Conservation (phyloP, 2,888 invertebrate genomes). For the Cheilosia grossa region DNA sequence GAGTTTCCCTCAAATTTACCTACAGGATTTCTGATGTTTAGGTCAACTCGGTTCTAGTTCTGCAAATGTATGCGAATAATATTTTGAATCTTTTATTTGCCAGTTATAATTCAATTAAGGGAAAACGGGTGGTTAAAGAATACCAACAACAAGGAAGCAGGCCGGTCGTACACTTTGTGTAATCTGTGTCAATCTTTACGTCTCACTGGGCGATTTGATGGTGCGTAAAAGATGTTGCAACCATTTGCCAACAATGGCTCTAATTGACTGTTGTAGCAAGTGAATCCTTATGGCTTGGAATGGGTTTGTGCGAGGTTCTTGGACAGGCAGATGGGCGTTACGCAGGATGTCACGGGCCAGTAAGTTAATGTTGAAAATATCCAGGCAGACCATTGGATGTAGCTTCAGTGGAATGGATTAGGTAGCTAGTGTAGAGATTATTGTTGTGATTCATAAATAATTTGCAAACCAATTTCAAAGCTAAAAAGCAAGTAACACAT, state of each 20-base stretch:
- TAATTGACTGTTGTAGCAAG: conserved; percentile 44
- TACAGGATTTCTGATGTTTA: conserved; percentile 54
- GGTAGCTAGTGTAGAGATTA: too few relatives aligned
- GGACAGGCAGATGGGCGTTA: too few relatives aligned
- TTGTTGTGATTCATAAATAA: too few relatives aligned
- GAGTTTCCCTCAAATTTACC: conserved; percentile 29
- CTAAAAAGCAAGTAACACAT: too few relatives aligned
- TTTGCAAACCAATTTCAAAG: too few relatives aligned
- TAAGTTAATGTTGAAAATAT: too few relatives aligned
- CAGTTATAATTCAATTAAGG: conserved; percentile 14
- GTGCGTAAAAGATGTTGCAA: conserved; percentile 55
- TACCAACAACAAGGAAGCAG: conserved; percentile 20
- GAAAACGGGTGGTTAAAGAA: conserved; percentile 3
- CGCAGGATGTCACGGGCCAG: too few relatives aligned
- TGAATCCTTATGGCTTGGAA: background rate
- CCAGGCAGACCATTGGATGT: too few relatives aligned
- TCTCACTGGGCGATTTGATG: conserved; percentile 53
- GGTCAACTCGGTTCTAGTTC: conserved; percentile 37
- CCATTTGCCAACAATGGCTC: conserved; percentile 33
- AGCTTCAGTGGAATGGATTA: too few relatives aligned
- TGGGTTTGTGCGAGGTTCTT: background rate
- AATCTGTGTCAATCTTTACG: conserved; percentile 67
- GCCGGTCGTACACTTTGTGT: conserved; percentile 20
- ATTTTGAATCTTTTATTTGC: background rate
- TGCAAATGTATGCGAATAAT: conserved; percentile 20